Evolutionary conservation across 2,888 invertebrate genomes (phyloP).

Genomic region (Ypsolopha sequella): DNA sequence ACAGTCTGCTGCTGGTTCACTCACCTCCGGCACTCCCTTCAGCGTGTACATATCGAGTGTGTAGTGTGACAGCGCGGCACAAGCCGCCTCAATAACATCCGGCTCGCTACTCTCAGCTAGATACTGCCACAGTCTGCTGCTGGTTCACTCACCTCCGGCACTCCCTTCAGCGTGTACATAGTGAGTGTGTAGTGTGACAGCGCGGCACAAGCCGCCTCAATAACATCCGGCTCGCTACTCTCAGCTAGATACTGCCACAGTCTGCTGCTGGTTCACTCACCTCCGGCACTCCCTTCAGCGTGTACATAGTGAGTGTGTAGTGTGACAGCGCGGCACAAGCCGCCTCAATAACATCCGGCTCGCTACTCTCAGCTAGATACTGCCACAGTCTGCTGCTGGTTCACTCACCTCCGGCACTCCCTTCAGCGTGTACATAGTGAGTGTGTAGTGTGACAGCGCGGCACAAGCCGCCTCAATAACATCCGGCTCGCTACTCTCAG

Average conservation of each 20-base stretch:
- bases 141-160: conserved; percentile 55
- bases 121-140: conserved; percentile 69
- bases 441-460: conserved; percentile 71
- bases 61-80: conserved; percentile 72
- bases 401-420: conserved; percentile 64
- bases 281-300: conserved; percentile 71
- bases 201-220: conserved; percentile 73
- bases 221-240: conserved; percentile 54
- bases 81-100: conserved; percentile 69
- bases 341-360: conserved; percentile 60
- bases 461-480: conserved; percentile 72
- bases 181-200: conserved; percentile 72
- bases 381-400: conserved; percentile 65
- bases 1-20: conserved; percentile 70
- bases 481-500: conserved; percentile 50
- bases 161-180: conserved; percentile 67
- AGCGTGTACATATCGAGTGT: conserved; percentile 70
- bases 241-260: conserved; percentile 74
- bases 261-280: conserved; percentile 60
- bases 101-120: conserved; percentile 57
- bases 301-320: conserved; percentile 72
- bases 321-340: conserved; percentile 74
- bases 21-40: conserved; percentile 72
- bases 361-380: conserved; percentile 59
- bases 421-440: conserved; percentile 70